Evolutionary conservation across 2,113 vertebrate species (phyloP).

Genomic region (Xerus inauris): DNA sequence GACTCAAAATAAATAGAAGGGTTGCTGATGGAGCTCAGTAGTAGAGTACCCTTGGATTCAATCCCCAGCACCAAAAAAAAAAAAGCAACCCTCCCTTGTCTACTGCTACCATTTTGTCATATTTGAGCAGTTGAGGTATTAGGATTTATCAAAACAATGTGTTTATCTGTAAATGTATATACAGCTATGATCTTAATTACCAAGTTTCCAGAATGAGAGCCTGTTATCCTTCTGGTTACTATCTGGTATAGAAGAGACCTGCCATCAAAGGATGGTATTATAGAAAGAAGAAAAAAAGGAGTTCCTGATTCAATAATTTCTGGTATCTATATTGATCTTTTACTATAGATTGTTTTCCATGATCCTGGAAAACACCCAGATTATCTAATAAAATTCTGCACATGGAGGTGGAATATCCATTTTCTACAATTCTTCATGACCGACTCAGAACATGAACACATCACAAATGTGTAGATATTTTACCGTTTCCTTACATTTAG

Average conservation of each 20-base stretch:
- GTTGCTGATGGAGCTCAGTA: background rate
- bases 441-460: background rate
- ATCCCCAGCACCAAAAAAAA: background rate
- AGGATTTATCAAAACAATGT: conserved; percentile 48
- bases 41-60: background rate
- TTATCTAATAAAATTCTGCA: conserved; percentile 34
- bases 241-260: conserved; percentile 39
- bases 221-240: conserved; percentile 4
- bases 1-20: background rate
- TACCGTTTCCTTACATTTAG: background rate
- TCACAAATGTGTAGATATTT: conserved; percentile 22
- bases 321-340: conserved; percentile 16
- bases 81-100: background rate
- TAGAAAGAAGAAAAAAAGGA: background rate
- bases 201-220: conserved; percentile 15
- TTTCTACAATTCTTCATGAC: conserved; percentile 25
- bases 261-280: conserved; percentile 17
- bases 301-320: background rate
- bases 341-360: conserved; percentile 25
- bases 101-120: background rate
- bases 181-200: conserved; percentile 8
- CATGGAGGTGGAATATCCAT: background rate
- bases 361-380: background rate
- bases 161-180: background rate
- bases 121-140: background rate